phyloP scores from a whole-genome alignment of 2,113 vertebrate species.

The Microcebus griseorufus region DNA sequence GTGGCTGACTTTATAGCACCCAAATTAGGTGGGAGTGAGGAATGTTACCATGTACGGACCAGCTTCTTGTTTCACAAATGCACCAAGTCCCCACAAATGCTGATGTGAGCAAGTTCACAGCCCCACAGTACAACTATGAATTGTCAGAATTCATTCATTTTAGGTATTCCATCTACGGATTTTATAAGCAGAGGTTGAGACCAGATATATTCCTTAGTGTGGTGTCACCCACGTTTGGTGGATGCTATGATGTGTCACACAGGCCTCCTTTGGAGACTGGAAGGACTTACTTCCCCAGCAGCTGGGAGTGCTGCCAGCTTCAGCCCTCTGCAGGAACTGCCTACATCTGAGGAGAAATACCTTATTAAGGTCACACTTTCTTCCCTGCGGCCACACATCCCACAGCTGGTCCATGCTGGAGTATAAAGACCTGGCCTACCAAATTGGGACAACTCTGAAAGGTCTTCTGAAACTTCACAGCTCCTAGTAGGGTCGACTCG shows the following conservation, averaged over 20 bases:
- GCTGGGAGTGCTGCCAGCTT: not conserved
- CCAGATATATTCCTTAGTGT: not conserved
- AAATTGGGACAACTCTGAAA: not conserved
- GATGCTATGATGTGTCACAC: not conserved
- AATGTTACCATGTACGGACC: not conserved
- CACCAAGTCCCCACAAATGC: not conserved
- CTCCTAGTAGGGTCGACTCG: not conserved
- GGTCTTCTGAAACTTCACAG: not conserved
- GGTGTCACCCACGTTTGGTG: not conserved
- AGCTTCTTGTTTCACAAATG: not conserved
- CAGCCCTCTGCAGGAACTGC: not conserved
- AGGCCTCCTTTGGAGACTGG: not conserved
- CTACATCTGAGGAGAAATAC: not conserved
- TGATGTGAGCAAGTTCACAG: not conserved
- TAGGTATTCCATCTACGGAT: not conserved
- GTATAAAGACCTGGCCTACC: not conserved
- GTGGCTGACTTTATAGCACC: not conserved
- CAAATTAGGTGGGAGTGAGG: not conserved
- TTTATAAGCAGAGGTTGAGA: not conserved
- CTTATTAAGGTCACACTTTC: not conserved
- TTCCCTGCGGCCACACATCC: not conserved
- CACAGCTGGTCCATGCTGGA: not conserved
- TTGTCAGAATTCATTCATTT: not conserved
- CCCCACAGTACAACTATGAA: not conserved
- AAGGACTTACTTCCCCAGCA: not conserved